Percentiles rank a stretch among this genome's conserved stretches.
Evolutionary conservation across 2,888 invertebrate genomes (phyloP).

Genomic region (Microdon myrmicae): DNA sequence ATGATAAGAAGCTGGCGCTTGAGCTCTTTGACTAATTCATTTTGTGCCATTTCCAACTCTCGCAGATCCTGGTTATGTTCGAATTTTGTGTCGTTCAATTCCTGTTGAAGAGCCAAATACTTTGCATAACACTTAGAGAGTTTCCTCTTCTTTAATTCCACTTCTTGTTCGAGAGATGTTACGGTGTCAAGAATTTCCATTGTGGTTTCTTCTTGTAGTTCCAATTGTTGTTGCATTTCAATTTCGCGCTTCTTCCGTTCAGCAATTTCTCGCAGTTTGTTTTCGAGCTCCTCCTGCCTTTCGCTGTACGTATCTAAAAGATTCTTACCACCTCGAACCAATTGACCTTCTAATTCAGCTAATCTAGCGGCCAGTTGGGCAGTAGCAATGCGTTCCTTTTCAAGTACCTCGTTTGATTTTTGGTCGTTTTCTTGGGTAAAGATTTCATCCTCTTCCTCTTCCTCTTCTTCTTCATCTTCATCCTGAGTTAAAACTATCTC

Average conservation of each 20-base stretch:
- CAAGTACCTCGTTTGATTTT: slow-evolving; percentile 67
- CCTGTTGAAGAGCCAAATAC: slow-evolving; percentile 76
- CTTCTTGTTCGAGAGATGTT: slow-evolving; percentile 92
- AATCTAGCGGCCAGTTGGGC: slow-evolving; percentile 83
- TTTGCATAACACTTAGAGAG: slow-evolving; percentile 90
- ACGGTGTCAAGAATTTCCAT: slow-evolving; percentile 91
- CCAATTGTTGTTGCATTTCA: slow-evolving; percentile 94
- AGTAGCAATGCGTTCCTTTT: slow-evolving; percentile 77
- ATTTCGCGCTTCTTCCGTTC: slow-evolving; percentile 78
- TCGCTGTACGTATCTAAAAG: slow-evolving; percentile 95
- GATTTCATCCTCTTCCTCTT: slow-evolving; percentile 65
- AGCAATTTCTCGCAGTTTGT: slow-evolving; percentile 85
- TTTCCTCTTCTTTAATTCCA: slow-evolving; percentile 93
- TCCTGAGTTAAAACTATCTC: slow-evolving; percentile 57
- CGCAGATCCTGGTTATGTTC: slow-evolving; percentile 92
- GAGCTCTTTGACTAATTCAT: slow-evolving; percentile 89
- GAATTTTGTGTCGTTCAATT: slow-evolving; percentile 83
- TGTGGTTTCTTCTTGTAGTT: slow-evolving; percentile 92
- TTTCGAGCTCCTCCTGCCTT: slow-evolving; percentile 89
- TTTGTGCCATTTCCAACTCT: slow-evolving; percentile 90
- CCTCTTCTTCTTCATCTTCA: slow-evolving; percentile 63
- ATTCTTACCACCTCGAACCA: slow-evolving; percentile 93
- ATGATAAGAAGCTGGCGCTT: slow-evolving; percentile 89
- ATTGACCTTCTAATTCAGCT: slow-evolving; percentile 88
- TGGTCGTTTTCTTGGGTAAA: slow-evolving; percentile 61